phyloP scores from a whole-genome alignment of 2,888 invertebrate species.

The Drosophila phalerata region DNA sequence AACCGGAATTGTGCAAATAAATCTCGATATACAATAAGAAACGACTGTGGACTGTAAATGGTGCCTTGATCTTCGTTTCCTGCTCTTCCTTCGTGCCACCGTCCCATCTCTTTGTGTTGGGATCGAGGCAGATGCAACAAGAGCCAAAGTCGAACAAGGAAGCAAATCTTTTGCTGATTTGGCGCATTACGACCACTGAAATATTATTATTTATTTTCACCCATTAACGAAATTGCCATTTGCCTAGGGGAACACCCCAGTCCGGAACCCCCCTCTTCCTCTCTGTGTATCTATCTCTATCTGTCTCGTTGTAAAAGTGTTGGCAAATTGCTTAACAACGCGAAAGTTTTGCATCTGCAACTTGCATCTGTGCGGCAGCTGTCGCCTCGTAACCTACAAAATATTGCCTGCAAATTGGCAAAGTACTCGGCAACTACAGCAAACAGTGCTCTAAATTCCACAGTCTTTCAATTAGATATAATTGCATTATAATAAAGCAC shows the following conservation, averaged over 20 bases:
- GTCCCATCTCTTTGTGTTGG: slow-evolving; percentile 27
- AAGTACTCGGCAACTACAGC: slow-evolving; percentile 37
- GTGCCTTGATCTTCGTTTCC: slow-evolving; percentile 40
- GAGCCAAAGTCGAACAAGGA: slow-evolving; percentile 54
- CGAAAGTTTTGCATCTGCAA: slow-evolving; percentile 48
- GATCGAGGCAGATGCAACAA: slow-evolving; percentile 27
- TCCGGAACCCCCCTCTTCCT: slow-evolving; percentile 5
- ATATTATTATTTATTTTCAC: slow-evolving; percentile 78
- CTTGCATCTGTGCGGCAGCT: slow-evolving; percentile 41
- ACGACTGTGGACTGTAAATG: slow-evolving; percentile 29
- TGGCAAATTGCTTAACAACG: slow-evolving; percentile 35
- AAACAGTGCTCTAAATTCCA: slow-evolving; percentile 59
- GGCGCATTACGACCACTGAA: slow-evolving; percentile 65
- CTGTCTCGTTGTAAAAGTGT: slow-evolving; percentile 13
- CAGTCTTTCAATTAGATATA: slow-evolving; percentile 63
- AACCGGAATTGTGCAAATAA: slow-evolving; percentile 81
- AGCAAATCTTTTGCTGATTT: slow-evolving; percentile 65
- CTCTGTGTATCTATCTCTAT: neutral
- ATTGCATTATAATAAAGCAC: slow-evolving; percentile 63
- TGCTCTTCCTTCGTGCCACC: slow-evolving; percentile 31
- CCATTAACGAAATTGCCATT: slow-evolving; percentile 69
- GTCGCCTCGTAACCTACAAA: slow-evolving; percentile 74
- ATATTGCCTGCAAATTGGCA: slow-evolving; percentile 44
- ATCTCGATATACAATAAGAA: slow-evolving; percentile 68
- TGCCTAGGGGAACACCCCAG: slow-evolving; percentile 45